Base-by-base conservation (phyloP, 2,888 invertebrate genomes). In the Trissonchulus latispiculum region DNA sequence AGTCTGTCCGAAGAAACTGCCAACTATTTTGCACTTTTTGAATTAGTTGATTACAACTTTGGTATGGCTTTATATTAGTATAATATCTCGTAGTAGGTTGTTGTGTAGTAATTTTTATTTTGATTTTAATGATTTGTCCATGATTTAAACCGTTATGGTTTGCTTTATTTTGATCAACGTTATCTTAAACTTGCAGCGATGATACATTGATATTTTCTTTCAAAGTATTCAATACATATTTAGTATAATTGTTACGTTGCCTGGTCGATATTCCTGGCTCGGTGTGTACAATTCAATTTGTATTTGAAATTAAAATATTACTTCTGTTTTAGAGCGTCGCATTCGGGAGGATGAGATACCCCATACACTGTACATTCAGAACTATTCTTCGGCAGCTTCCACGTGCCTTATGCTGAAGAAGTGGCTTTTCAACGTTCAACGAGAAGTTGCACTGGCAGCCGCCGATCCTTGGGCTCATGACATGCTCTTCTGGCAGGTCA, bases 361-460 rank as follows among this genome's bases (percentile, higher is more conserved):
- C 0, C 97, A 99, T 86, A 92, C 94, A 80, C 87, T 99, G 77
- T 99, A 99, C 86, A 95, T 99, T 79, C 96, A 97, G 86, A 99
- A 99, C 86, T 99, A 97, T 84, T 94, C 94, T 77, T 97, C 97
- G 18, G 96, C 97, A 48, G 93, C 94, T 59, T 92, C 93, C 78
- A 94, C 94, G 69, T 99, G 97, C 83, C 87, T 99, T 67, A 89
- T 91, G 75, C 87, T 99, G 67, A 80, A 82, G 72, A 84, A 84
- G 76, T 86, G 85, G 85, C 76, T 86, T 23, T 86, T 86, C 77
- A 78, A 79, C 61, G 77, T 82, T 29, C 77, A 77, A 18, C 74
- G 74, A 33, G 80, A 82, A 69, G 69, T 75, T 37, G 72, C 75
- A 1, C 71, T 82, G 61, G 87, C 87, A 31, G 89, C 89, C 76